Percentiles rank a stretch among this genome's conserved stretches.
These are phyloP conservation scores for Eulemur rubriventer DNA, from an alignment of 2,797 vertebrate genomes.

Conservation along the genomic window DNA sequence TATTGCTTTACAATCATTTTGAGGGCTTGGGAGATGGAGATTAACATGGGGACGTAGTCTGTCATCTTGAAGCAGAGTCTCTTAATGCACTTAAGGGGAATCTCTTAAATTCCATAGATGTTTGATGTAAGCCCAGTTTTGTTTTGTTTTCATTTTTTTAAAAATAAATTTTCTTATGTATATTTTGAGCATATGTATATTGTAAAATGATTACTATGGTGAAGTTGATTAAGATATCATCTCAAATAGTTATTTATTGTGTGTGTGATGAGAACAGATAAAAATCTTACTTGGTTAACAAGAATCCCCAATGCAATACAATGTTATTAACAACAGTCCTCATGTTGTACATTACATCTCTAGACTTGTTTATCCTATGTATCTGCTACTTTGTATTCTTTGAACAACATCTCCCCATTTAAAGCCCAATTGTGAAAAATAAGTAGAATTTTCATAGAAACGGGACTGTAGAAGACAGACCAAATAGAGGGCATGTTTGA, in stretches of 20 bases:
- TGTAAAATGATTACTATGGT: not conserved
- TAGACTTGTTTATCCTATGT: not conserved
- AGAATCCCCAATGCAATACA: not conserved
- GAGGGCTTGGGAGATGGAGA: not conserved
- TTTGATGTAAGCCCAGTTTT: not conserved
- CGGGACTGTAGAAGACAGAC: not conserved
- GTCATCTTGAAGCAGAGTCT: not conserved
- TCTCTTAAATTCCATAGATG: not conserved
- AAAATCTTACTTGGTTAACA: not conserved
- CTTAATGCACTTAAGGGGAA: not conserved
- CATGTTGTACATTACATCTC: not conserved
- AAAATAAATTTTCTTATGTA: not conserved
- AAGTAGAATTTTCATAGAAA: not conserved
- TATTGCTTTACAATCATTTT: not conserved
- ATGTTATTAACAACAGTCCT: not conserved
- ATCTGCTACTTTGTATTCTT: not conserved
- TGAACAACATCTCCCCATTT: not conserved
- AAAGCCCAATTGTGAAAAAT: not conserved
- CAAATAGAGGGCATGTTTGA: not conserved
- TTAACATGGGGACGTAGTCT: not conserved
- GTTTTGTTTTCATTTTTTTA: not conserved
- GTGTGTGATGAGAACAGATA: not conserved
- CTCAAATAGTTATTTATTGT: not conserved
- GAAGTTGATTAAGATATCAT: not conserved
- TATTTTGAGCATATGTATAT: not conserved